phyloP scores from a whole-genome alignment of 2,797 vertebrate species.

The Emydoidea blandingii region DNA sequence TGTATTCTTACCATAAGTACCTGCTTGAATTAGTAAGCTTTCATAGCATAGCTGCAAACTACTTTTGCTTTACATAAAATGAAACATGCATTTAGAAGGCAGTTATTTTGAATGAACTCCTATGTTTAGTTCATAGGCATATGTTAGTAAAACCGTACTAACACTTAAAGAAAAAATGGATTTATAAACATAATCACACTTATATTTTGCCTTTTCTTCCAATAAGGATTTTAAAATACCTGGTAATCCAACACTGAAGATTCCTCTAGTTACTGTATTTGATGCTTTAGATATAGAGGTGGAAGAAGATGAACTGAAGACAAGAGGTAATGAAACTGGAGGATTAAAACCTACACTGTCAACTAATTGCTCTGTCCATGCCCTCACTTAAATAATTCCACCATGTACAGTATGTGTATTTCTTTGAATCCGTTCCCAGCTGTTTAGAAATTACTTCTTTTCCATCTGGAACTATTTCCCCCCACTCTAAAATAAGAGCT shows the following conservation, averaged over 20 bases:
- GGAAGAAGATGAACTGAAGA: conserved; percentile 92
- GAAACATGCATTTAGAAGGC: not conserved
- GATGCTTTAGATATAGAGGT: conserved; percentile 95
- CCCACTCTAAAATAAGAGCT: not conserved
- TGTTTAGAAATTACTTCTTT: not conserved
- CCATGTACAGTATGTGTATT: not conserved
- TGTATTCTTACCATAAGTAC: not conserved
- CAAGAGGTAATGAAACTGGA: conserved; percentile 86
- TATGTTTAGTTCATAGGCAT: not conserved
- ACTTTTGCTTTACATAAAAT: not conserved
- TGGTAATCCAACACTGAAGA: conserved; percentile 89
- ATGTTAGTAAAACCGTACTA: not conserved
- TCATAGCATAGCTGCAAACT: not conserved
- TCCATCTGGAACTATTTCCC: not conserved
- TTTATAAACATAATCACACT: not conserved
- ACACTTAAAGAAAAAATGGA: not conserved
- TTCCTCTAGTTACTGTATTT: conserved; percentile 87
- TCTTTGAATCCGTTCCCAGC: not conserved
- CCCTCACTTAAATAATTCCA: not conserved
- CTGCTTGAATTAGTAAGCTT: not conserved
- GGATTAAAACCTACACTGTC: not conserved
- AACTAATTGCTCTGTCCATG: not conserved
- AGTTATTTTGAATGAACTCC: not conserved
- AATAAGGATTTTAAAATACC: conserved; percentile 87
- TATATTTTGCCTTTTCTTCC: conserved; percentile 28